phyloP scores from a whole-genome alignment of 2,797 vertebrate genomes.

The Tarsius wallacei region DNA sequence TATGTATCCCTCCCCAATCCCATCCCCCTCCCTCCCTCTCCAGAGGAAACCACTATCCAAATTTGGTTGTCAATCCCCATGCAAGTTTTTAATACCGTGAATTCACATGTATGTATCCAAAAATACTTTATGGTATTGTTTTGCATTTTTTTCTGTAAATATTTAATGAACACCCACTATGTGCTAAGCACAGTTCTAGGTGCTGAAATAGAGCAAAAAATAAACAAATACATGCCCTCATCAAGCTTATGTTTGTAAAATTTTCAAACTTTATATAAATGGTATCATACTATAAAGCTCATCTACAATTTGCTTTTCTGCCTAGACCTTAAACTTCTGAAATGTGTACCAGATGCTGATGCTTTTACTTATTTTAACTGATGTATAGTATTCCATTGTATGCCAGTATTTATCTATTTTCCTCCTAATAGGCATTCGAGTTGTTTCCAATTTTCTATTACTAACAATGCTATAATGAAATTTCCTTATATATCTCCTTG shows the following conservation, averaged over 20 bases:
- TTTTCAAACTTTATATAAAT: constrained; percentile 83
- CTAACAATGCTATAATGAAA: constrained; percentile 28
- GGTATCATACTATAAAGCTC: constrained; percentile 75
- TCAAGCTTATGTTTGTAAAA: constrained; percentile 49
- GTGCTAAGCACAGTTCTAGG: constrained; percentile 53
- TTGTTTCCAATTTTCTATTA: constrained; percentile 36
- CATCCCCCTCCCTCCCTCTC: constrained; percentile 78
- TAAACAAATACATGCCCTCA: constrained; percentile 71
- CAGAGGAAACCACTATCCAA: constrained; percentile 85
- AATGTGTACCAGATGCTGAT: constrained; percentile 39
- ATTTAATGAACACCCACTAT: constrained; percentile 51
- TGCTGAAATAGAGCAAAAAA: constrained; percentile 67
- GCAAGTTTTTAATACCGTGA: constrained; percentile 70
- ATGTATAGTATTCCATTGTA: constrained; percentile 84
- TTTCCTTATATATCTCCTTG: constrained; percentile 43
- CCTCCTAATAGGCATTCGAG: constrained; percentile 22
- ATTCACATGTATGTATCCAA: constrained; percentile 38
- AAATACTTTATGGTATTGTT: constrained; percentile 56
- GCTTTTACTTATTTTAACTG: constrained; percentile 76
- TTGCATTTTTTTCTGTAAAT: constrained; percentile 56
- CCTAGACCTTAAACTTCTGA: constrained; percentile 59
- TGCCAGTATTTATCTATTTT: constrained; percentile 14
- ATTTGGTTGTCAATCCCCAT: constrained; percentile 67
- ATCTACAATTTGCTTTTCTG: constrained; percentile 74
- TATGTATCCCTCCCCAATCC: constrained; percentile 73